A percentile compares a stretch with the other conserved stretches of the same genome.
Evolutionary conservation across 53 echinoderm and acorn worm genomes (phyloP).

Genomic region (Temnopleurus reevesii): DNA sequence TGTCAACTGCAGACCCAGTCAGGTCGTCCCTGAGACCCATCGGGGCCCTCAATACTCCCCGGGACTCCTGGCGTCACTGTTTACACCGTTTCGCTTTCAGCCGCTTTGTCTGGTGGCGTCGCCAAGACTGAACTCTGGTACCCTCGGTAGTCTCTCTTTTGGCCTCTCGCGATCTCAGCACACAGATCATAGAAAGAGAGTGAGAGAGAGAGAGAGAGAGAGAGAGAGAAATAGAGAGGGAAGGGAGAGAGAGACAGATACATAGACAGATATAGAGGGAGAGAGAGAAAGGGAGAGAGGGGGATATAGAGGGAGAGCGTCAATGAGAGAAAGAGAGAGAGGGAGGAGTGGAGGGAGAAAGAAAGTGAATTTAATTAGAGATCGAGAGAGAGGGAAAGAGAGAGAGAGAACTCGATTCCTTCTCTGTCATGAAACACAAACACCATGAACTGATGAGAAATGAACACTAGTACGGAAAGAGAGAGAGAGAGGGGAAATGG

Average conservation of each 20-base stretch:
- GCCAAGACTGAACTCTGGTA: conserved; percentile 41
- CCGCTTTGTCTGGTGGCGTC: no score
- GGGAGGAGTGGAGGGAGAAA: not conserved
- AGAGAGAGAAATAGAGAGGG: not conserved
- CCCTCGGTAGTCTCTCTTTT: not conserved
- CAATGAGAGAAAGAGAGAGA: not conserved
- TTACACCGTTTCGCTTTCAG: conserved; percentile 24
- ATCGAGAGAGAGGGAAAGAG: not conserved
- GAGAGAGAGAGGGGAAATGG: not conserved
- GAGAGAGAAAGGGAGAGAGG: not conserved
- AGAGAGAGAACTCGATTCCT: not conserved
- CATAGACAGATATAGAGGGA: not conserved
- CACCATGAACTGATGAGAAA: not conserved
- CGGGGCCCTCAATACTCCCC: conserved; percentile 11
- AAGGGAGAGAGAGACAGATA: not conserved
- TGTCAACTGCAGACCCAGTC: no score
- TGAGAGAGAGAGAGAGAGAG: not conserved
- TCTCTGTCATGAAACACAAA: not conserved
- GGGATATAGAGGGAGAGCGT: not conserved
- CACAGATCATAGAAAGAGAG: not conserved
- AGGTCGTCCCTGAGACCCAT: not conserved
- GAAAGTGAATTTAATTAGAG: not conserved
- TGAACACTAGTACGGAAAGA: no score
- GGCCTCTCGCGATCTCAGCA: conserved; percentile 9
- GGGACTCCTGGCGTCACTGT: conserved; percentile 46